Evolutionary conservation across 2,113 vertebrate genomes (phyloP), one percentile per base, ranked within the genome.

Genomic region (Nerophis lumbriciformis): DNA sequence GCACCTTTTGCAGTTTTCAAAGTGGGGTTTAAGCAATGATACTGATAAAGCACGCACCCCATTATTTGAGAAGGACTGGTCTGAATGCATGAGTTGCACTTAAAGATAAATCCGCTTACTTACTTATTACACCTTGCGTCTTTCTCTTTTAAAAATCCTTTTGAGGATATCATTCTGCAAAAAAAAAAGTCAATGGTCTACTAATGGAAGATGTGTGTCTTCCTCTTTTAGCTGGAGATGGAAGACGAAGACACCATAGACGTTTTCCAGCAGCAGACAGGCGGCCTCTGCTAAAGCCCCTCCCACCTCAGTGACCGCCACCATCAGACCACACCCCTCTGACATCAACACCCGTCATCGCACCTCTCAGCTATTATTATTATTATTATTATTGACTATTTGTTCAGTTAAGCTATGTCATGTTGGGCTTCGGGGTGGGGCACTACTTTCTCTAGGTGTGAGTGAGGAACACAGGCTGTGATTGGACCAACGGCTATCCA

Each of bases 201-300:
- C 42, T 45, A 45, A 45, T 12, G 42, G 38, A 14, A 21, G 6
- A 15, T 11, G 4, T 35, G 42, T 15, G 14, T 48, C 11, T 60
- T 37, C 44, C 48, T 65, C 52, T 71, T 11, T 37, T 70, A 92
- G 91, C 84, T 92, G 83, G 91, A 92, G 86, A 92, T 92, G 91
- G 91, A 92, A 75, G 91, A 92, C 66, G 91, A 92, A 83, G 91
- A 92, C 88, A 92, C 91, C 73, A 92, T 92, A 79, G 91, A 92
- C 59, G 91, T 92, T 84, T 92, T 92, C 88, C 91, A 92, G 78
- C 91, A 92, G 87, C 91, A 92, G 87, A 92, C 91, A 44, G 91
- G 91, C 10, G 91, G 90, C 36, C 72, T 56, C 82, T 90, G 90
- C 83, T 91, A 91, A 90, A 76, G 71, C 57, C 72, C 48, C 55